Evolutionary conservation across 1,140 invertebrate genomes (phyloP), one percentile per base, ranked within the genome.

Genomic region (Pomacea maculata): DNA sequence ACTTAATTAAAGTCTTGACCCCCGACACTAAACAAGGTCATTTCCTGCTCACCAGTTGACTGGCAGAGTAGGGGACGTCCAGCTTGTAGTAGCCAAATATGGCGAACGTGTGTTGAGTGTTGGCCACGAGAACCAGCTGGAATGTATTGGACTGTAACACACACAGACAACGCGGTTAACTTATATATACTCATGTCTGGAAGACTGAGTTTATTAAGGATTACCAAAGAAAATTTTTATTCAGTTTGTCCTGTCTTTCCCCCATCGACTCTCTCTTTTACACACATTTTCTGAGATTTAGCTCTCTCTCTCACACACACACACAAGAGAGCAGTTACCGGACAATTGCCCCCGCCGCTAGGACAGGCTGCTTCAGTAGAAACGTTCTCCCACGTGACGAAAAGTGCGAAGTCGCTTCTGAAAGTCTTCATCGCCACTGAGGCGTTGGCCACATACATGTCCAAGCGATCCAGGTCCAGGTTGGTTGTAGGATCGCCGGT

Each of bases 1-100:
- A 61, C 11, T 61, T 61, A 11, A 61, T 1, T 14, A 61, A 11
- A 61, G 9, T 61, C 57, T 61, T 61, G 34, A 61, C 57, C 57
- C 9, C 11, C 11, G 57, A 17, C 34, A 61, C 57, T 14, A 11
- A n/a, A n/a, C n/a, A n/a, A 61, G 15, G 11, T 17, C 57, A 61
- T 17, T 61, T 11, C 15, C 15, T 61, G 57, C 57, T 61, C 57
- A 61, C 57, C 57, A 61, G 57, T 17, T 61, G 57, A 17, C 5
- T 4, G 4, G 1, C 57, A 14, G 4, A 6, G 57, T 61, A 76
- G n/a, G 34, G 55, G 67, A 83, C 67, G 14, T 95, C 94, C 68
- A 99, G 93, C 73, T 96, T 94, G 7, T 95, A 93, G 88, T 99
- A 99, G 92, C 99, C 99, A 89, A 97, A 98, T 45, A 99, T 97